A percentile compares a stretch with the other conserved stretches of the same genome.
Evolutionary conservation across 2,888 invertebrate species (phyloP).

Genomic region (Poecilus cupreus): DNA sequence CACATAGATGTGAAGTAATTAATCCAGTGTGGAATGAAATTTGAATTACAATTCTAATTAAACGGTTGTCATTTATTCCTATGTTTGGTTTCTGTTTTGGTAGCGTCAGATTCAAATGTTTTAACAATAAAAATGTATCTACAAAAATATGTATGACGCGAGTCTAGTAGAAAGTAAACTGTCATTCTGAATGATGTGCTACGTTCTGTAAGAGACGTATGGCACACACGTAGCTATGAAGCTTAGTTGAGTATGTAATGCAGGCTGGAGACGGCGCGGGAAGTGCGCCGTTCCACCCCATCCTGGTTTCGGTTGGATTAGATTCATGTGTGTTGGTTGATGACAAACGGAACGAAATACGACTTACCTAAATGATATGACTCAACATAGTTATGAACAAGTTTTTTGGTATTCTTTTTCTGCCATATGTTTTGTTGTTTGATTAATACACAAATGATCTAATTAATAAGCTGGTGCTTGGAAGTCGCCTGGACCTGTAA

Average conservation of each 20-base stretch:
- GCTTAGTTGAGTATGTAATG: constrained; percentile 9
- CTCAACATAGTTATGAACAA: constrained; percentile 52
- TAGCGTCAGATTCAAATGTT: constrained; percentile 25
- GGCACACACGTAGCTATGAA: constrained; percentile 44
- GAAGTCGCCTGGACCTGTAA: constrained; percentile 81
- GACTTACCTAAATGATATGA: constrained; percentile 60
- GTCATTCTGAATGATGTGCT: constrained; percentile 32
- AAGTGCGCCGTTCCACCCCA: not conserved
- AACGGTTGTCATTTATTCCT: constrained; percentile 1
- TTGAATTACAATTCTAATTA: constrained; percentile 17
- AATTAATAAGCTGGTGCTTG: constrained; percentile 82
- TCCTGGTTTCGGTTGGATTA: not conserved
- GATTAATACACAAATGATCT: constrained; percentile 56
- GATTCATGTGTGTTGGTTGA: not conserved
- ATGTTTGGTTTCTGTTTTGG: constrained; percentile 12
- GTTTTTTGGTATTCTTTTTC: constrained; percentile 52
- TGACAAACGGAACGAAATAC: constrained; percentile 21
- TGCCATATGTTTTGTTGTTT: constrained; percentile 47
- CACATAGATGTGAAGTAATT: constrained; percentile 17
- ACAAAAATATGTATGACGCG: constrained; percentile 58
- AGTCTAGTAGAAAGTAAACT: constrained; percentile 36
- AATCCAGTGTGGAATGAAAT: not conserved
- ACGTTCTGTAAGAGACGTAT: constrained; percentile 16
- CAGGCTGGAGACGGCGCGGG: not conserved
- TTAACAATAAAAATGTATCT: constrained; percentile 26